Conservation (phyloP, 30 jellyfish, hydroid and myxozoan species). For the Chrysaora quinquecirrha region DNA sequence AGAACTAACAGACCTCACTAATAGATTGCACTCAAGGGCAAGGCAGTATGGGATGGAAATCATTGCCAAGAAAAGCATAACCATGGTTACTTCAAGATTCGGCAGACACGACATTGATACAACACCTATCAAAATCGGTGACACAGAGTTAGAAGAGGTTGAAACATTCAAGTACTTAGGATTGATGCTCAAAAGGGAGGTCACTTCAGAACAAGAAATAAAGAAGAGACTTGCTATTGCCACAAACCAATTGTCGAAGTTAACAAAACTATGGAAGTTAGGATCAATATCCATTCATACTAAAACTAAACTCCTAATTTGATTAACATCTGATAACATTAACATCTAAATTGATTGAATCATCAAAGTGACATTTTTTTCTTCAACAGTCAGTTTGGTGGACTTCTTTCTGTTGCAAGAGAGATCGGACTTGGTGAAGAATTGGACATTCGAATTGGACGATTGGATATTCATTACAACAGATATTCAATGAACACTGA, state of each 20-base stretch:
- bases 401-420: neutral
- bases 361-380: neutral
- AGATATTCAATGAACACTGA: too few species aligned
- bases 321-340: neutral
- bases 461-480: neutral
- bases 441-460: neutral
- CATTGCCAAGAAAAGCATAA: neutral
- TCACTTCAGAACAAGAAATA: neutral
- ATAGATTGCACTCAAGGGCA: neutral
- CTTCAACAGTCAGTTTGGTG: neutral
- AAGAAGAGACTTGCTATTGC: slow-evolving; percentile 3
- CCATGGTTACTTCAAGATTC: neutral
- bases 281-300: neutral
- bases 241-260: neutral
- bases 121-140: neutral
- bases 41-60: slow-evolving; percentile 1
- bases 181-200: neutral
- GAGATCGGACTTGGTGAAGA: too few species aligned
- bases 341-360: too few species aligned
- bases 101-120: neutral
- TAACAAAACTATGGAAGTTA: neutral
- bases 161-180: neutral
- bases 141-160: neutral
- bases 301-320: too few species aligned
- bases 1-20: neutral